Evolutionary conservation across 2,113 vertebrate species (phyloP).

Genomic region (Pteropus alecto): DNA sequence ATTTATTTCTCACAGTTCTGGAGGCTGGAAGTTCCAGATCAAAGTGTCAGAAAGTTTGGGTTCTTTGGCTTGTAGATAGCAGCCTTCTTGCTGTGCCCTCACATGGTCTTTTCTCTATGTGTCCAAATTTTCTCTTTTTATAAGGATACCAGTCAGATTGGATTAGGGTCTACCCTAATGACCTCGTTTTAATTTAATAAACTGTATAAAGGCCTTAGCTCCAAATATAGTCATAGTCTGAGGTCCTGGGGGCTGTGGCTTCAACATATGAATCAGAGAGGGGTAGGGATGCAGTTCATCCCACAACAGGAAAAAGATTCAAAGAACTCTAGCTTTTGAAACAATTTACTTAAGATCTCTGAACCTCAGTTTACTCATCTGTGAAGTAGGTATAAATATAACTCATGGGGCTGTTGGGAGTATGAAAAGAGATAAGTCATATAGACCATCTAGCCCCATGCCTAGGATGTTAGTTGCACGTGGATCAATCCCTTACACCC

Average conservation of each 20-base stretch:
- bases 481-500: not conserved
- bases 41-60: not conserved
- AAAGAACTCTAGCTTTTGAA: not conserved
- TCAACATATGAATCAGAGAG: not conserved
- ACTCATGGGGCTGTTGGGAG: not conserved
- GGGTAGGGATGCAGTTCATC: not conserved
- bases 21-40: not conserved
- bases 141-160: not conserved
- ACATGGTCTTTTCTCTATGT: not conserved
- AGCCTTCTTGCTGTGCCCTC: not conserved
- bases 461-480: not conserved
- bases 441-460: not conserved
- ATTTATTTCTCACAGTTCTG: not conserved
- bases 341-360: not conserved
- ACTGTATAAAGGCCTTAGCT: not conserved
- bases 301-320: not conserved
- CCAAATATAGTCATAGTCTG: not conserved
- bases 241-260: not conserved
- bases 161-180: not conserved
- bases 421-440: not conserved
- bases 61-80: not conserved
- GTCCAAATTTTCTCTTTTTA: not conserved
- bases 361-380: not conserved
- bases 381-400: not conserved
- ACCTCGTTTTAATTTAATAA: not conserved